A percentile compares a stretch with the other conserved stretches of the same genome.
phyloP scores from a whole-genome alignment of 2,888 invertebrate genomes.

The Drosophila birchii region DNA sequence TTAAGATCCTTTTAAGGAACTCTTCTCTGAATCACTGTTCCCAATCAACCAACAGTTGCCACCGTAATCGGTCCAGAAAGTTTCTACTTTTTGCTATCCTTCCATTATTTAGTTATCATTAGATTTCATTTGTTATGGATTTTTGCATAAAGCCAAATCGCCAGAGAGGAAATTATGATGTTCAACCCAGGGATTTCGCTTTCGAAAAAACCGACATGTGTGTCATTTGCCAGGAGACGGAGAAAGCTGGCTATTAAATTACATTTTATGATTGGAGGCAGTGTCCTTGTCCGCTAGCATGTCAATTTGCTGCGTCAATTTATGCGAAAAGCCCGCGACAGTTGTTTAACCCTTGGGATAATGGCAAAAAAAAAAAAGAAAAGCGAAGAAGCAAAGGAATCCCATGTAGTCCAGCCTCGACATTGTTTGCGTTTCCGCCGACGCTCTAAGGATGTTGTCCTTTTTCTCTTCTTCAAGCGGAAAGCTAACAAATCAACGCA shows the following conservation, averaged over 20 bases:
- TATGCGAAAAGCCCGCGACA: conserved; percentile 61
- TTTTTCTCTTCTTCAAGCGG: conserved; percentile 9
- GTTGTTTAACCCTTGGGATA: conserved; percentile 56
- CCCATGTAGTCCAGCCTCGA: conserved; percentile 3
- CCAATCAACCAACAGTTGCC: background rate
- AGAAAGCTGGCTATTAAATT: conserved; percentile 57
- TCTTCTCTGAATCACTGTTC: no score
- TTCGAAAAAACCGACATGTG: conserved; percentile 34
- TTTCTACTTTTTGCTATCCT: conserved; percentile 15
- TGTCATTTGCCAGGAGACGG: conserved; percentile 13
- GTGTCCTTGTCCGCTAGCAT: conserved; percentile 54
- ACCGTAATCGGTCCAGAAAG: background rate
- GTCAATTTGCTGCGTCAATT: conserved; percentile 70
- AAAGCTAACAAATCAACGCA: conserved; percentile 59
- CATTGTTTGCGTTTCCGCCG: conserved; percentile 15
- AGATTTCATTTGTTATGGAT: conserved; percentile 43
- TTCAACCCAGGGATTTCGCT: conserved; percentile 26
- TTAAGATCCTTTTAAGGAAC: background rate
- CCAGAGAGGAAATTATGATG: conserved; percentile 50
- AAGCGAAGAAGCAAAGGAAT: background rate
- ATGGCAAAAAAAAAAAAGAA: background rate
- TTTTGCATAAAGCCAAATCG: conserved; percentile 58
- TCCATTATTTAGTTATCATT: conserved; percentile 35
- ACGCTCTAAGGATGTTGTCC: conserved; percentile 13
- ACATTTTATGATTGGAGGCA: conserved; percentile 67